Evolutionary conservation across 92 coral and sea anemone species (phyloP), one percentile per base, ranked within the genome.

Genomic region (Zoanthus sociatus): DNA sequence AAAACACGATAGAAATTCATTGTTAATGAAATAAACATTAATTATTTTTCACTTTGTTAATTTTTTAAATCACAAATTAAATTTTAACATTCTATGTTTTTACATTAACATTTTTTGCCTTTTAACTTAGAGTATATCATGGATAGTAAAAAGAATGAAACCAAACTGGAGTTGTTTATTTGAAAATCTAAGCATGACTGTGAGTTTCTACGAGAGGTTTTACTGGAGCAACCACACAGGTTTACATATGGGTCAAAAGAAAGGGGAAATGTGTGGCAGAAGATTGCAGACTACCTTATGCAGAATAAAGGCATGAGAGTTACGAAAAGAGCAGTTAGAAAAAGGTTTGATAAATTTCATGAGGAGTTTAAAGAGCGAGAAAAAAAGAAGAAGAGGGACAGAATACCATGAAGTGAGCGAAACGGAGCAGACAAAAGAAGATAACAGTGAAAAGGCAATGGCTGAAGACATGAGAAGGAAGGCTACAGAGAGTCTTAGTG

Each of bases 401-500:
- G 92, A 90, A 33, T 48, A 44, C 55, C 86, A 87, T 68, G 90
- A 87, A n/a, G 32, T 60, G 64, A 89, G 56, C n/a, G 84, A 56
- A 44, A 76, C 9, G 17, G 84, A 37, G 76, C 70, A 54, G 76
- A 68, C 71, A 37, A 56, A 75, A 82, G 88, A 82, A 75, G 87
- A 82, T 76, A 83, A 61, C 42, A 78, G 69, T 12, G 81, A 84
- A 58, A 89, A 89, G 81, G 85, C 78, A 20, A 70, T 58, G 60
- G 88, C 68, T 21, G 89, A 89, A 55, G 88, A 83, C 16, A 74
- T 74, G 84, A 73, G 88, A 63, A 58, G 78, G 53, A 89, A 60
- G 78, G 91, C 83, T 0, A 83, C 83, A 58, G 89, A 88, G 69
- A 76, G 82, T 51, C 42, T 82, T 30, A 87, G 90, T 87, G 90